Evolutionary conservation across 2,113 vertebrate genomes (phyloP).

Genomic region (Struthio camelus): DNA sequence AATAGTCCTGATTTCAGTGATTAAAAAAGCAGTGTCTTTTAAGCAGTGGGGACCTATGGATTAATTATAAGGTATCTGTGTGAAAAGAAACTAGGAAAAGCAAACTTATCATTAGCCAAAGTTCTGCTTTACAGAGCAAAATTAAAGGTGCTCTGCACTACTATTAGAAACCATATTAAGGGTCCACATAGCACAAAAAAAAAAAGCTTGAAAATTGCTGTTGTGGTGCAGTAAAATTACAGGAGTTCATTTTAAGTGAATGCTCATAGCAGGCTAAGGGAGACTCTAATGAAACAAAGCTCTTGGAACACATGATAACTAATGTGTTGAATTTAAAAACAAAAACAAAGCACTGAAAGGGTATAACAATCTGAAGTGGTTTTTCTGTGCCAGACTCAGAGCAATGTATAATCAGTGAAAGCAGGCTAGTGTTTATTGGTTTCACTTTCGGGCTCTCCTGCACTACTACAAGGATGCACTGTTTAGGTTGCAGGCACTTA

Average conservation of each 20-base stretch:
- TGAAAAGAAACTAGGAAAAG: not conserved
- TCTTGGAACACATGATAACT: not conserved
- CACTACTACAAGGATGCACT: not conserved
- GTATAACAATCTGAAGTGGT: not conserved
- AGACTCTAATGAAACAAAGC: not conserved
- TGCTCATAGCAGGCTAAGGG: not conserved
- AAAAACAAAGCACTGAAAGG: not conserved
- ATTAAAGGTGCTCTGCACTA: not conserved
- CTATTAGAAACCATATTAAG: not conserved
- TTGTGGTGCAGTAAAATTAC: not conserved
- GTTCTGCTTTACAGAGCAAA: not conserved
- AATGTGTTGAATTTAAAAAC: not conserved
- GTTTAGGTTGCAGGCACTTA: not conserved
- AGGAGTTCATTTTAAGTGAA: not conserved
- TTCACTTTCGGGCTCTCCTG: not conserved
- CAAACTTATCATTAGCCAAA: not conserved
- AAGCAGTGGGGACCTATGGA: not conserved
- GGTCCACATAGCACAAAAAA: not conserved
- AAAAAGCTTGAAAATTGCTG: conserved; percentile 12
- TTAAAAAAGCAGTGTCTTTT: not conserved
- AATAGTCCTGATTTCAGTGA: not conserved
- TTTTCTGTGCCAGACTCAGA: conserved; percentile 11
- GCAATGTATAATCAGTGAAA: not conserved
- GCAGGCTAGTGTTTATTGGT: not conserved
- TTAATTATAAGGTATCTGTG: not conserved